phyloP scores from a whole-genome alignment of 2,888 invertebrate species.

The Shargacucullia verbasci region DNA sequence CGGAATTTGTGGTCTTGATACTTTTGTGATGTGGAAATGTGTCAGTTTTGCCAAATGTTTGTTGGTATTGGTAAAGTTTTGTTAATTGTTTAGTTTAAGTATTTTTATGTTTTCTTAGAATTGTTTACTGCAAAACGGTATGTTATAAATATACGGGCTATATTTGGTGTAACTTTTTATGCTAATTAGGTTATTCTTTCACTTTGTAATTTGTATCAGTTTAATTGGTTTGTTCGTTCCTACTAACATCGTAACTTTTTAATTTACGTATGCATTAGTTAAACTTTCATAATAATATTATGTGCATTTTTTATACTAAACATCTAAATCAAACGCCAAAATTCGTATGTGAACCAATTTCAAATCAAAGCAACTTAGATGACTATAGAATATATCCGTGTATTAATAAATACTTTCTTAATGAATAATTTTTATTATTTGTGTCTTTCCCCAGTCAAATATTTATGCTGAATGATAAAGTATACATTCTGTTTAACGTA shows the following conservation, averaged over 20 bases:
- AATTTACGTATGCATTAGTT: no score
- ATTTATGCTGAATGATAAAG: neutral
- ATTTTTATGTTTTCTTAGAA: no score
- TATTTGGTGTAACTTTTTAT: neutral
- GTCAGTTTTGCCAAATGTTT: constrained; percentile 22
- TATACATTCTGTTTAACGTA: neutral
- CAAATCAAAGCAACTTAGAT: neutral
- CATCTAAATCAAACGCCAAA: no score
- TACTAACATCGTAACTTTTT: neutral
- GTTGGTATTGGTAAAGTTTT: no score
- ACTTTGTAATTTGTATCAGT: constrained; percentile 8
- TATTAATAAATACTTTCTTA: constrained; percentile 13
- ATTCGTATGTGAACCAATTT: no score
- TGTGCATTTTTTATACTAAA: no score
- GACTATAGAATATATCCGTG: neutral
- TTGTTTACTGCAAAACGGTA: no score
- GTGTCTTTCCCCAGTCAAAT: no score
- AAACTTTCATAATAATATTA: no score
- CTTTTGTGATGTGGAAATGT: constrained; percentile 12
- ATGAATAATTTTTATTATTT: neutral
- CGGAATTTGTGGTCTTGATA: constrained; percentile 32
- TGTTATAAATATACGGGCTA: no score
- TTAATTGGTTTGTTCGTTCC: constrained; percentile 3
- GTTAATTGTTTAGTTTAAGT: no score
- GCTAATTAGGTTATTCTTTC: constrained; percentile 17